Percentiles rank a stretch among this genome's conserved stretches.
These are phyloP conservation scores for Fulica atra DNA, from an alignment of 2,113 vertebrate species.

Conservation along the genomic window DNA sequence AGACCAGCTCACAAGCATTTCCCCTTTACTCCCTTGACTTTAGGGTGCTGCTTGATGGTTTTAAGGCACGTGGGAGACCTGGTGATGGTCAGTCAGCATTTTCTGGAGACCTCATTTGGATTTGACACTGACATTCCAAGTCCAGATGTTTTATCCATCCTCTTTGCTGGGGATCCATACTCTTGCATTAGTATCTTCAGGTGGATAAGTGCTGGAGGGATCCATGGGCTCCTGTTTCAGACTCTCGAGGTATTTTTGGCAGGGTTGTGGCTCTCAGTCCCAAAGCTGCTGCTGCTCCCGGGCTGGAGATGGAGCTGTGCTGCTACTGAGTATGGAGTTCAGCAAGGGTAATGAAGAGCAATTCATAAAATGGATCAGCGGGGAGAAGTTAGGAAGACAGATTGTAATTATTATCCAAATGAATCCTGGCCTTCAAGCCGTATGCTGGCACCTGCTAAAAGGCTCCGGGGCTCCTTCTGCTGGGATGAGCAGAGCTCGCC, in stretches of 20 bases:
- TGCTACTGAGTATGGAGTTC: not conserved
- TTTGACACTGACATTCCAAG: not conserved
- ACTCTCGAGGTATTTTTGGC: not conserved
- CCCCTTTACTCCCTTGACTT: not conserved
- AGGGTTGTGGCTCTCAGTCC: not conserved
- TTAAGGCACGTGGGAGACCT: not conserved
- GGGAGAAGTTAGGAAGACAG: slow-evolving; percentile 14
- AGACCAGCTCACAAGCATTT: rapidly evolving
- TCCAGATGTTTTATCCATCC: not conserved
- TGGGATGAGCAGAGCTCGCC: not conserved
- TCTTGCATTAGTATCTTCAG: rapidly evolving
- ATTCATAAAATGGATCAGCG: not conserved
- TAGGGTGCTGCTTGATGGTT: not conserved
- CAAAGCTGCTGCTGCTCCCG: not conserved
- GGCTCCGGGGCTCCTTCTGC: not conserved
- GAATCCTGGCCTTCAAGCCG: not conserved
- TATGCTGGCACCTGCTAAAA: not conserved
- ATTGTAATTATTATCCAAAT: slow-evolving; percentile 32
- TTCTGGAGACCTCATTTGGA: not conserved
- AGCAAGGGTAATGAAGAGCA: not conserved
- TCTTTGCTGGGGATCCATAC: not conserved
- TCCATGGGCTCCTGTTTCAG: not conserved
- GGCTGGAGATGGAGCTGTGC: not conserved
- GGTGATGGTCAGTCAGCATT: not conserved
- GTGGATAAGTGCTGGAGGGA: not conserved